A percentile compares a stretch with the other conserved stretches of the same genome.
Conservation (phyloP, 1,140 invertebrate species). For the Aplysia californica region DNA sequence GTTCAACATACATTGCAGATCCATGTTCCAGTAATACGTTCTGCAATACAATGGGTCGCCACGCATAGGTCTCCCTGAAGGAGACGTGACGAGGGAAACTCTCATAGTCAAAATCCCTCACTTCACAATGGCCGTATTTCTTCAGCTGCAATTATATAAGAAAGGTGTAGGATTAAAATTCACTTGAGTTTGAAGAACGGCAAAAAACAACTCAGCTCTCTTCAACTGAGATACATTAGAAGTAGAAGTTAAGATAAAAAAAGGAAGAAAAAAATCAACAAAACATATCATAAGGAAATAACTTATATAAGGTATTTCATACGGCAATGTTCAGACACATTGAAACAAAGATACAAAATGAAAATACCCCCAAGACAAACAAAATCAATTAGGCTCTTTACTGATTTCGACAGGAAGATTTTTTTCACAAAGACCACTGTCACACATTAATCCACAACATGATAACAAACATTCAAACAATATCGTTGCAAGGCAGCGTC, state of each 20-base stretch:
- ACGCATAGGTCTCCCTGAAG: conserved; percentile 44
- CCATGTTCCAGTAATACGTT: conserved; percentile 53
- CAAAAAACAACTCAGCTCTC: neutral
- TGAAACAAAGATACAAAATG: too few species aligned
- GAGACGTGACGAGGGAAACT: conserved; percentile 49
- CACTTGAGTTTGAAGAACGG: neutral
- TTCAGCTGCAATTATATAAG: conserved; percentile 36
- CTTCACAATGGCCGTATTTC: conserved; percentile 49
- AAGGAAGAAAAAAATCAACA: neutral
- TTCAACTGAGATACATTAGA: too few species aligned
- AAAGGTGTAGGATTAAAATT: neutral
- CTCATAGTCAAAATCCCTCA: conserved; percentile 41
- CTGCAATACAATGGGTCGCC: conserved; percentile 56
- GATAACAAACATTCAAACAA: too few species aligned
- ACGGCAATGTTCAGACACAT: too few species aligned
- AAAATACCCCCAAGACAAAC: too few species aligned
- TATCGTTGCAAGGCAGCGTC: too few species aligned
- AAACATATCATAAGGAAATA: neutral
- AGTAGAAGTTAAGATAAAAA: neutral
- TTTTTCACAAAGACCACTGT: too few species aligned
- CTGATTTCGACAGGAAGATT: too few species aligned
- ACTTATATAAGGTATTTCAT: neutral
- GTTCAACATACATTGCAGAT: conserved; percentile 50
- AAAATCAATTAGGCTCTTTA: too few species aligned
- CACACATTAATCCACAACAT: too few species aligned